Base-by-base conservation (phyloP, 2,888 invertebrate species). In the Cephus pygmeus region DNA sequence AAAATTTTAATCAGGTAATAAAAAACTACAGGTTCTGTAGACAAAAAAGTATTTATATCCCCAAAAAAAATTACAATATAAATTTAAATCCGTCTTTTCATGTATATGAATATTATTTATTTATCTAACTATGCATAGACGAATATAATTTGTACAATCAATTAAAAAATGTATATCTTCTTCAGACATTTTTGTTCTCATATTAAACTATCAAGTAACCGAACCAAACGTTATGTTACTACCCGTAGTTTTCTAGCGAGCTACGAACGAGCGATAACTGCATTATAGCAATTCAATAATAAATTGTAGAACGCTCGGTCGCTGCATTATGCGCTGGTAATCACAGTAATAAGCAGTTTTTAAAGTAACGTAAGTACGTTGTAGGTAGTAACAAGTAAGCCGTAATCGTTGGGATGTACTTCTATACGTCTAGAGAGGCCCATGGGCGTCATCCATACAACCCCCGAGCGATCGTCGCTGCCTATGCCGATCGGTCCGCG, bases 271-370 rank as follows among this genome's bases (percentile, higher is more conserved):
- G 80, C 81, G 77, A 81, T 82, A 81, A 80, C 80, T 81, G 85
- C 86, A 89, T 89, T 88, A 88, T 84, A 87, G 88, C 89, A 88
- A 89, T 89, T 89, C 89, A 89, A 89, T 89, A 89, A 88, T 88
- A 88, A 88, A 89, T 89, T 88, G 88, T 88, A 88, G 87, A 88
- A 85, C 85, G 84, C 82, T 85, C 84, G 85, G 80, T 85, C 85
- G 84, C 84, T 84, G 86, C 86, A 89, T 89, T 89, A 89, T 89
- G 88, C 87, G 87, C 86, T 82, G 82, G 88, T 89, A 89, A 89
- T 89, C 88, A 89, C 87, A 87, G 89, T 89, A 89, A 89, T 89
- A 89, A 89, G 88, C 89, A 86, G 89, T 89, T 89, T 88, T 89
- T 88, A 89, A 89, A 89, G 88, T 87, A 88, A 88, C 87, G 83